Conservation (phyloP, 2,888 invertebrate species). For the Mythimna pallens region DNA sequence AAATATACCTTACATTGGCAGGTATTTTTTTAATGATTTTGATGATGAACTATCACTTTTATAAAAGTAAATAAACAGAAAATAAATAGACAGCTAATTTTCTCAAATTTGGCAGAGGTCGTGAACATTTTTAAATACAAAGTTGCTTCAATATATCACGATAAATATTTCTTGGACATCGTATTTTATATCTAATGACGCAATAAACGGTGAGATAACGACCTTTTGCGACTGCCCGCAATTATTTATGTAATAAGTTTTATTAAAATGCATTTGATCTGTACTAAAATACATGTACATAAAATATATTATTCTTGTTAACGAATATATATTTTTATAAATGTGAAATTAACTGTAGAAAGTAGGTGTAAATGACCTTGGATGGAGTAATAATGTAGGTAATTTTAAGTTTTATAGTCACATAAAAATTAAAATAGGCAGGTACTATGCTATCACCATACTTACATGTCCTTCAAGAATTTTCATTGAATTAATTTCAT, state of each 20-base stretch:
- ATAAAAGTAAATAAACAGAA: background rate
- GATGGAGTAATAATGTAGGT: background rate
- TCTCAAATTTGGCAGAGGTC: background rate
- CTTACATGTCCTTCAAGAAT: too few species aligned
- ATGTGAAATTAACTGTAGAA: slow-evolving; percentile 3
- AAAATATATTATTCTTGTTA: slow-evolving; percentile 6
- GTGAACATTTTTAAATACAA: slow-evolving; percentile 20
- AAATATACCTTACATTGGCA: too few species aligned
- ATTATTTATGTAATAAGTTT: slow-evolving; percentile 54
- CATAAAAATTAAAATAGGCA: background rate
- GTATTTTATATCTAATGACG: slow-evolving; percentile 55
- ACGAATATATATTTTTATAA: background rate
- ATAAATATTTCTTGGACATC: slow-evolving; percentile 34
- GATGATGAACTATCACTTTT: background rate
- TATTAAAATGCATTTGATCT: slow-evolving; percentile 41
- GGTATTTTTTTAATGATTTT: too few species aligned
- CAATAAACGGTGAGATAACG: slow-evolving; percentile 53
- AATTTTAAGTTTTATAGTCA: background rate
- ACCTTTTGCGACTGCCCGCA: slow-evolving; percentile 45
- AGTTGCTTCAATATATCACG: slow-evolving; percentile 25
- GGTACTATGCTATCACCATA: too few species aligned
- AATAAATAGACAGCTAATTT: background rate
- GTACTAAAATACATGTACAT: slow-evolving; percentile 8
- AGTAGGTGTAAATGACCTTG: background rate
- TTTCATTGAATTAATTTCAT: too few species aligned